Evolutionary conservation across 2,113 vertebrate species (phyloP).

Genomic region (rat (Rattus norvegicus)): GRCr8 NC_086021.1:185734001-185734500

Average conservation of each 20-base stretch:
- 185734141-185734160: background rate
- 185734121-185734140: background rate
- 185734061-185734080: background rate
- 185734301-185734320: rapidly evolving
- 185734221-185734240: background rate
- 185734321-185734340: background rate
- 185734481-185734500: background rate
- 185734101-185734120: background rate
- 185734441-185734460: rapidly evolving
- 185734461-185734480: background rate
- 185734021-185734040: background rate
- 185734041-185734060: background rate
- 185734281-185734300: background rate
- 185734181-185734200: background rate
- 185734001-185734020: background rate
- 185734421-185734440: background rate
- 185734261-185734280: background rate
- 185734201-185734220: background rate
- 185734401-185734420: too few relatives aligned
- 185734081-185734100: background rate
- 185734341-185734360: background rate
- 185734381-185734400: too few relatives aligned
- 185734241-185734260: background rate
- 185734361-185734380: too few relatives aligned
- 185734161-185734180: background rate